phyloP scores from a whole-genome alignment of 2,888 invertebrate species.

The Spilosoma lubricipeda region DNA sequence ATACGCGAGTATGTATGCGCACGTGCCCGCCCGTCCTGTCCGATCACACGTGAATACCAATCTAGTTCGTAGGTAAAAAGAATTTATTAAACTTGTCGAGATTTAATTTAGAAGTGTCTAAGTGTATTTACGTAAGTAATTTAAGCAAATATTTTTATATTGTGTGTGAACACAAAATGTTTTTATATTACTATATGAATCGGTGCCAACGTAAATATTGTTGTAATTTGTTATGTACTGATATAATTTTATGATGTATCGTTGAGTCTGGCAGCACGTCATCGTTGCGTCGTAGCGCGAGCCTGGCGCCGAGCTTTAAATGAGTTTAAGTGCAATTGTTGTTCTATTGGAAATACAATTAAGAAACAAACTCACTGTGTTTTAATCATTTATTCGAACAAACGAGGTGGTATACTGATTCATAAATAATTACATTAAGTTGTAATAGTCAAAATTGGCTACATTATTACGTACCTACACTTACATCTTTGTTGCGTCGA shows the following conservation, averaged over 20 bases:
- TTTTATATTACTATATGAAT: slow-evolving; percentile 81
- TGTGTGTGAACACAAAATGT: slow-evolving; percentile 82
- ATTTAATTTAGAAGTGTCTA: slow-evolving; percentile 80
- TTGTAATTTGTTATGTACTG: slow-evolving; percentile 86
- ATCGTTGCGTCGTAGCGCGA: slow-evolving; percentile 52
- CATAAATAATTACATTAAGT: slow-evolving; percentile 39
- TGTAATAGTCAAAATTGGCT: slow-evolving; percentile 31
- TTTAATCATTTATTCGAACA: slow-evolving; percentile 54
- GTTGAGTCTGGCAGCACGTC: slow-evolving; percentile 79
- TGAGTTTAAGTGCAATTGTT: slow-evolving; percentile 81
- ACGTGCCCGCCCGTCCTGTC: slow-evolving; percentile 30
- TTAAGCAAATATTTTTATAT: slow-evolving; percentile 85
- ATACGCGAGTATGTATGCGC: slow-evolving; percentile 5
- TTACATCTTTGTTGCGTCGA: slow-evolving; percentile 30
- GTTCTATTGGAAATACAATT: slow-evolving; percentile 84
- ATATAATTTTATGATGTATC: slow-evolving; percentile 81
- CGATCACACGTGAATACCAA: slow-evolving; percentile 73
- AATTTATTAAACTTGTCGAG: slow-evolving; percentile 82
- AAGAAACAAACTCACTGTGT: slow-evolving; percentile 68
- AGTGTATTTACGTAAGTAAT: slow-evolving; percentile 81
- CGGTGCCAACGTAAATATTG: slow-evolving; percentile 86
- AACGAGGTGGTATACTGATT: slow-evolving; percentile 39
- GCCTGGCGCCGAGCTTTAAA: slow-evolving; percentile 72
- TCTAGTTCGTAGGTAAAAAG: slow-evolving; percentile 76
- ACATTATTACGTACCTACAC: slow-evolving; percentile 19